Evolutionary conservation across 2,797 vertebrate genomes (phyloP).

Genomic region (Malacoctenus gilli): DNA sequence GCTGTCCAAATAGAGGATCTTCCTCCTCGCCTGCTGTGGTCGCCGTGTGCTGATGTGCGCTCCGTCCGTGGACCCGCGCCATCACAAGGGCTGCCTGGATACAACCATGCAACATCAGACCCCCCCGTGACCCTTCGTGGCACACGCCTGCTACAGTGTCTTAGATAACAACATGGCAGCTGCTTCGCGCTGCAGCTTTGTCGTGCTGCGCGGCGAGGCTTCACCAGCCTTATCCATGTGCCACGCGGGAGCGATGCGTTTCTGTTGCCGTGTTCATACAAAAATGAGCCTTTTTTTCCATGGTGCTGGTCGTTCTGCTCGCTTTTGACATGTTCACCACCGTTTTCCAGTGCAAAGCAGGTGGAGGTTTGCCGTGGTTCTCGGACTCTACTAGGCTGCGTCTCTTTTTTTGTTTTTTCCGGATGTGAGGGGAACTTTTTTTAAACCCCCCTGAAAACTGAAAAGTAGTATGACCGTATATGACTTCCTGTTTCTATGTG

Average conservation of each 20-base stretch:
- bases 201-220: slow-evolving; percentile 31
- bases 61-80: slow-evolving; percentile 36
- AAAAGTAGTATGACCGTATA: slow-evolving; percentile 46
- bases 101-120: slow-evolving; percentile 39
- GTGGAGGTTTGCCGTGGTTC: slow-evolving; percentile 34
- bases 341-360: slow-evolving; percentile 35
- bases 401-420: slow-evolving; percentile 35
- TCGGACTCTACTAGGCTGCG: slow-evolving; percentile 36
- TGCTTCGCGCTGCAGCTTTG: slow-evolving; percentile 47
- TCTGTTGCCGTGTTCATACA: slow-evolving; percentile 37
- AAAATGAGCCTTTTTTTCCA: slow-evolving; percentile 58
- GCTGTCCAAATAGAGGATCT: slow-evolving; percentile 36
- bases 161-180: slow-evolving; percentile 62
- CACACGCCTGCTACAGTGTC: slow-evolving; percentile 67
- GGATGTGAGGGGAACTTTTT: slow-evolving; percentile 35
- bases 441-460: slow-evolving; percentile 26
- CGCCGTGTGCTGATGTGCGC: slow-evolving; percentile 36
- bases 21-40: slow-evolving; percentile 31
- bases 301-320: slow-evolving; percentile 60
- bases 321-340: slow-evolving; percentile 39
- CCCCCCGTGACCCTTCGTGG: slow-evolving; percentile 39
- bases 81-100: slow-evolving; percentile 61
- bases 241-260: slow-evolving; percentile 33
- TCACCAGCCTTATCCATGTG: slow-evolving; percentile 28
- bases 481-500: slow-evolving; percentile 71